A percentile compares a stretch with the other conserved stretches of the same genome.
These are phyloP conservation scores for Myzus persicae DNA, from an alignment of 1,140 invertebrate species.

Conservation along the genomic window DNA sequence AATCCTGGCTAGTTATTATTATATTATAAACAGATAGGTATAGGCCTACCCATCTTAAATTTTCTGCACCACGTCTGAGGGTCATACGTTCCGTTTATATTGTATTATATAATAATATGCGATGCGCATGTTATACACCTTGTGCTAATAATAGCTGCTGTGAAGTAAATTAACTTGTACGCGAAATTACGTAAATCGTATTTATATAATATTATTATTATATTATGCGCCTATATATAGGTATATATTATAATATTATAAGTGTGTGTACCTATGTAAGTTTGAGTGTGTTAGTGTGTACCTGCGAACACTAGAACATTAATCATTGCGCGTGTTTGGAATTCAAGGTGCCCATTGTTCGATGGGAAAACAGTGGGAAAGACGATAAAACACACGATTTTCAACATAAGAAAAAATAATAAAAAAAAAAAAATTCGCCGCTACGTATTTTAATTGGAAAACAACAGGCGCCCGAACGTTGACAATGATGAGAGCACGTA, in stretches of 20 bases:
- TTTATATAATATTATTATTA: not conserved
- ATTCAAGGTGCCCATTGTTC: conserved; percentile 47
- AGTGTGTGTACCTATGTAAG: not conserved
- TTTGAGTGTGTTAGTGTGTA: not conserved
- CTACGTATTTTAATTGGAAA: conserved; percentile 39
- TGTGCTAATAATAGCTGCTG: conserved; percentile 18
- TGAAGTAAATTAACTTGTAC: conserved; percentile 33
- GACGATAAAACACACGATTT: conserved; percentile 41
- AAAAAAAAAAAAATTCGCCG: not conserved
- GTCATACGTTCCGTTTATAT: conserved; percentile 15
- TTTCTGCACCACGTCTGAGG: not conserved
- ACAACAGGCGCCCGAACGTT: conserved; percentile 33
- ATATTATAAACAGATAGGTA: no score
- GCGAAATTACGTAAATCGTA: conserved; percentile 32
- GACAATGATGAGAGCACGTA: not conserved
- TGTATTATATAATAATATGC: not conserved
- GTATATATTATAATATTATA: not conserved
- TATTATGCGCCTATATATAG: not conserved
- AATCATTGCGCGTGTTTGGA: conserved; percentile 33
- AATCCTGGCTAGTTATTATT: not conserved
- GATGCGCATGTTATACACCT: not conserved
- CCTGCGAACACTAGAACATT: not conserved
- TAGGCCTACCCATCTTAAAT: not conserved
- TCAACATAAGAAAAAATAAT: not conserved
- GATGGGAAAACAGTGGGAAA: conserved; percentile 32